phyloP scores from a whole-genome alignment of 1,140 invertebrate species.

The Zaprionus ghesquierei region DNA sequence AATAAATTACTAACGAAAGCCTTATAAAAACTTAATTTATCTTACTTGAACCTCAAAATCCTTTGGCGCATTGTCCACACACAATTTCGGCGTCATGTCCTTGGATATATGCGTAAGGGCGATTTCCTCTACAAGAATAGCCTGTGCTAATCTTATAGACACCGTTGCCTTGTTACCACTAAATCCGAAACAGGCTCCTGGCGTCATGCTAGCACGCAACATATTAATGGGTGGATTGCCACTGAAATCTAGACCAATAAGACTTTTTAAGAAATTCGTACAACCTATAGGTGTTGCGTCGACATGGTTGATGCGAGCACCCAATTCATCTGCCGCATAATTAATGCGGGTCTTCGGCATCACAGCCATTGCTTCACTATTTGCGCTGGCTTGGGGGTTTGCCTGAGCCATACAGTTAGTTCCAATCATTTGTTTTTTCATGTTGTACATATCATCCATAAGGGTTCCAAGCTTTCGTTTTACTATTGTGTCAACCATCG shows the following conservation, averaged over 20 bases:
- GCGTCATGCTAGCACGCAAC: constrained; percentile 39
- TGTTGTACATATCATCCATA: constrained; percentile 61
- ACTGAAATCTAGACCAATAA: constrained; percentile 61
- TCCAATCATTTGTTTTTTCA: constrained; percentile 44
- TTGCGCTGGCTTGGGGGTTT: background rate
- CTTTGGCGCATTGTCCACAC: constrained; percentile 63
- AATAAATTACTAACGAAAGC: background rate
- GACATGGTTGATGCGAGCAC: constrained; percentile 47
- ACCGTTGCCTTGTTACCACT: constrained; percentile 37
- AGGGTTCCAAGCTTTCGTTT: constrained; percentile 54
- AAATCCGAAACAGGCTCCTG: constrained; percentile 69
- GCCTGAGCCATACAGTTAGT: background rate
- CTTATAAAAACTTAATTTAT: too few species aligned
- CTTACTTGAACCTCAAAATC: constrained; percentile 65
- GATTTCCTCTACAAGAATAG: constrained; percentile 55
- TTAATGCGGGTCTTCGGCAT: constrained; percentile 42
- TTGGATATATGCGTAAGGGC: constrained; percentile 54
- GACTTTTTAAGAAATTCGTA: constrained; percentile 31
- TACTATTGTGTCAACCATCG: constrained; percentile 47
- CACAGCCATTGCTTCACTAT: background rate
- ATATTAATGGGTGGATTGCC: constrained; percentile 69
- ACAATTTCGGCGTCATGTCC: constrained; percentile 49
- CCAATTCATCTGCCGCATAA: constrained; percentile 60
- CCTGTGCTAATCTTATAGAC: constrained; percentile 44
- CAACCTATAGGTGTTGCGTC: constrained; percentile 35